phyloP scores from a whole-genome alignment of 1,140 invertebrate genomes.

The Trichogramma pretiosum region DNA sequence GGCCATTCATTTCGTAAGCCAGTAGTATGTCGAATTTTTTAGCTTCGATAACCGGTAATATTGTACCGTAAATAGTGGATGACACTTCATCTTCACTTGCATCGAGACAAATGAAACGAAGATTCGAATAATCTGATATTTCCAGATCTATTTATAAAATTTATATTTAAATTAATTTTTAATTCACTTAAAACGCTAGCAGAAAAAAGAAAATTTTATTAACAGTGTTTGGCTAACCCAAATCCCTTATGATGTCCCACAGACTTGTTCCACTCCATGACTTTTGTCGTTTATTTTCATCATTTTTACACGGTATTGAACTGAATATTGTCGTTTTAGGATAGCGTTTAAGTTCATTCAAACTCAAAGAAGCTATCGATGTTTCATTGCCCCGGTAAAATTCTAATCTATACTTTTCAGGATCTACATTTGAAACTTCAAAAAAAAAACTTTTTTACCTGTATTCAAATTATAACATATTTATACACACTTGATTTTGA shows the following conservation, averaged over 20 bases:
- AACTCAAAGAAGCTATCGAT: not conserved
- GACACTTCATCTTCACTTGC: not conserved
- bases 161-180: not conserved
- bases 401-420: not conserved
- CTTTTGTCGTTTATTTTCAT: not conserved
- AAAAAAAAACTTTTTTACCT: too few species aligned
- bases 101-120: slow-evolving; percentile 3
- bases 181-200: not conserved
- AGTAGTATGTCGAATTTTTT: not conserved
- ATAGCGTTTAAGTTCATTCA: slow-evolving; percentile 1
- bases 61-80: not conserved
- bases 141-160: not conserved
- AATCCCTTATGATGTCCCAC: not conserved
- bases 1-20: slow-evolving; percentile 3
- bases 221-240: not conserved
- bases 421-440: not conserved
- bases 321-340: slow-evolving; percentile 3
- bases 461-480: too few species aligned
- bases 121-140: not conserved
- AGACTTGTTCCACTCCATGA: slow-evolving; percentile 1
- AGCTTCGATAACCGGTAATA: not conserved
- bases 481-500: not conserved
- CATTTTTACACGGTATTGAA: slow-evolving; percentile 6
- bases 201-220: not conserved
- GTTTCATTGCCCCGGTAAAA: not conserved